Evolutionary conservation across 2,113 vertebrate species (phyloP), one percentile per base, ranked within the genome.

Genomic region (Scatophagus argus): DNA sequence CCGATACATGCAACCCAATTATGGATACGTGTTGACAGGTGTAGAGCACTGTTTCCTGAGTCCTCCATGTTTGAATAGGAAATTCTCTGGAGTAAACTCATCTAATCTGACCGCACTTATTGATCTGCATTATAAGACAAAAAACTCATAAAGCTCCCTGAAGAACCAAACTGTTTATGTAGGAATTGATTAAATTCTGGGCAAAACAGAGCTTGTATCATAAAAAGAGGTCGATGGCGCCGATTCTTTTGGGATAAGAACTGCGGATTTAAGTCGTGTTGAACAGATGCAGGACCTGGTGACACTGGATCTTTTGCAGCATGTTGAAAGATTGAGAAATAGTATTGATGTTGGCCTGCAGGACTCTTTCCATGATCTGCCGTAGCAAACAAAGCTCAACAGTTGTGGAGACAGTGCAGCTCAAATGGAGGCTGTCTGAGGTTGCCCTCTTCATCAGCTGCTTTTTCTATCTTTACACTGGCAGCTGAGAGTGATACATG

Each of bases 161-260:
- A 3, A 56, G 41, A 75, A 83, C 70, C 34, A 61, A 55, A 54
- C 31, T 76, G 77, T 85, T 88, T 79, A 63, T 77, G 74, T 49
- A 65, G 75, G 47, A 61, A 77, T 78, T 71, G 84, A 83, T 87
- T 81, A 8, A 77, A 82, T 72, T 81, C 64, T 17, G 43, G 23
- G 36, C 12, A 59, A 79, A 89, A 76, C 47, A 60, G 34, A 38
- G 43, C 46, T 41, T 19, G 49, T 77, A 62, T 80, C 64, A 77
- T 79, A 66, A 84, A 85, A 29, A 60, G 9, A 32, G 14, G 43
- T 85, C 55, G 0, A 87, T 87, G 23, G 25, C 2, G 13, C 16
- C 69, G 55, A 79, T 73, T 80, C 32, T 62, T 69, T 38, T 29
- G 5, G 58, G 54, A 83, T 74, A 62, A 69, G 29, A 70, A 12